Evolutionary conservation across 2,797 vertebrate genomes (phyloP).

Genomic region (Natrix natrix): DNA sequence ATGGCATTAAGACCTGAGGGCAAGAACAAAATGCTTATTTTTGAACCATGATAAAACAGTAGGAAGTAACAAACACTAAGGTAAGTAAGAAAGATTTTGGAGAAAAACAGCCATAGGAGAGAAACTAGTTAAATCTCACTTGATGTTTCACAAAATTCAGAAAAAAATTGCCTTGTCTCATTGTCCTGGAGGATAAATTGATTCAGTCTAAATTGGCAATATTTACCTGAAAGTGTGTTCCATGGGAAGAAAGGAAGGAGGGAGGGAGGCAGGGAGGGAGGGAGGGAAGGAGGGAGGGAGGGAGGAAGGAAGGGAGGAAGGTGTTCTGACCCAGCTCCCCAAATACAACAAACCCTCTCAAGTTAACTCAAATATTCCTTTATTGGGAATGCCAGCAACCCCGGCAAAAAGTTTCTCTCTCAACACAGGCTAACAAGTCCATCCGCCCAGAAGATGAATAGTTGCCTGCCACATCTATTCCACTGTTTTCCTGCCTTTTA

Average conservation of each 20-base stretch:
- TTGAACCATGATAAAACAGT: background rate
- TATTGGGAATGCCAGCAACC: no score
- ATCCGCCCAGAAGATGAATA: no score
- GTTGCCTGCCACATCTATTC: no score
- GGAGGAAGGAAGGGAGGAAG: no score
- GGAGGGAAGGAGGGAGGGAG: background rate
- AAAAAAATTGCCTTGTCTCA: background rate
- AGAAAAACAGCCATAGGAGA: background rate
- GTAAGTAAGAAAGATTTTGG: background rate
- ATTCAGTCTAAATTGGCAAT: background rate
- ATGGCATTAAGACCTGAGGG: background rate
- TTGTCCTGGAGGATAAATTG: background rate
- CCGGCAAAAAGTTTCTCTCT: no score
- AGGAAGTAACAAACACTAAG: background rate
- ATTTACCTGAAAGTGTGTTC: background rate
- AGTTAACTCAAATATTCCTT: no score
- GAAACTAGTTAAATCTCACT: background rate
- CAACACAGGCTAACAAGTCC: no score
- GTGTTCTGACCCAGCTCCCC: no score
- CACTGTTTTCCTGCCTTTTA: no score
- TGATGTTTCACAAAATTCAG: background rate
- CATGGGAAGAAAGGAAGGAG: background rate
- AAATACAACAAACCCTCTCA: no score
- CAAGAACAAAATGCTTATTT: background rate
- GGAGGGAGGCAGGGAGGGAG: no score